Evolutionary conservation across 2,113 vertebrate species (phyloP), one percentile per base, ranked within the genome.

Genomic region (Cynopterus brachyotis): DNA sequence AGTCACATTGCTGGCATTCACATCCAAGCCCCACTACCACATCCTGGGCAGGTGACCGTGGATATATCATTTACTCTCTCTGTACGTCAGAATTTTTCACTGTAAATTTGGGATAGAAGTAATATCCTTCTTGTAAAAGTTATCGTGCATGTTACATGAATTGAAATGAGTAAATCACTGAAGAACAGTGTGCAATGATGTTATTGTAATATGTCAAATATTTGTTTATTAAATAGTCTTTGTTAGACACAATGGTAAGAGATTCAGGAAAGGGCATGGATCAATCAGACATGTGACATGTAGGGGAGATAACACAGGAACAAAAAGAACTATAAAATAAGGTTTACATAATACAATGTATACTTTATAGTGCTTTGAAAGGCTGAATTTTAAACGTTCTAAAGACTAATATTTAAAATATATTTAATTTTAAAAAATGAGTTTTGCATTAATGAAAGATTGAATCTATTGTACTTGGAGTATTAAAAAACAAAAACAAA

Each of bases 381-480:
- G 64, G 26, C 15, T 32, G 30, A 95, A 95, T 9, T 92, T 82
- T 94, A 93, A 88, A 92, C 96, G 80, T 32, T 87, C n/a, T 92
- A 93, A 95, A 93, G 9, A 26, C 76, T 83, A 86, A 89, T 42
- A 53, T 89, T 94, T 97, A 64, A 95, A 96, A 70, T 89, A 95
- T n/a, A 80, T 53, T 62, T 94, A 76, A 91, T 91, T 93, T 89
- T 79, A 70, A 95, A 76, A 96, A 89, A 89, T 32, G 45, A 89
- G 45, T 37, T 95, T 70, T 95, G 67, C 35, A 82, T 89, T 76
- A 89, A 83, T 89, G 64, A 22, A 82, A 89, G 30, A 79, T 69
- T 70, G 40, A 93, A 64, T 85, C 28, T 53, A 82, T 94, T 96
- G 95, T 91, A 91, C 85, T 93, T 86, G 50, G 50, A 97, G 59